Conservation (phyloP, 2,888 invertebrate genomes). For the Tuberolachnus salignus region DNA sequence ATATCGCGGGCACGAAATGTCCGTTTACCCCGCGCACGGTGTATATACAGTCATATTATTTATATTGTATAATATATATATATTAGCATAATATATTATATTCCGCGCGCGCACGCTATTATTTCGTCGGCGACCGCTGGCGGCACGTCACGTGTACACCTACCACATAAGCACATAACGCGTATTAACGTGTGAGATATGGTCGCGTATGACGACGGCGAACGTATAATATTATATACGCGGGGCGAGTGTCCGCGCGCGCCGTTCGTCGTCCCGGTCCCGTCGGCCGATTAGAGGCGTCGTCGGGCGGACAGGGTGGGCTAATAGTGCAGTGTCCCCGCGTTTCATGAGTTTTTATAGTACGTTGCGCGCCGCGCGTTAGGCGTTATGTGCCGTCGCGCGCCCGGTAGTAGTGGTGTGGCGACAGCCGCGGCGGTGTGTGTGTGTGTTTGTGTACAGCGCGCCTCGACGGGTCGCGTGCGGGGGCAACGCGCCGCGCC, state of each 20-base stretch:
- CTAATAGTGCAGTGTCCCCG: constrained; percentile 29
- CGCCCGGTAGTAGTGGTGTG: constrained; percentile 18
- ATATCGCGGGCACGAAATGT: too few relatives aligned
- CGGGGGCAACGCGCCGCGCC: background rate
- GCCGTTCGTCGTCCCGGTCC: too few relatives aligned
- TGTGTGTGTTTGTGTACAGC: background rate
- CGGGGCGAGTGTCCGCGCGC: background rate
- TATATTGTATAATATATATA: constrained; percentile 2
- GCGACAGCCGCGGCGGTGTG: constrained; percentile 25
- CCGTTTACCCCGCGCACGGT: too few relatives aligned
- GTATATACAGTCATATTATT: constrained; percentile 19
- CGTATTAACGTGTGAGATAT: background rate
- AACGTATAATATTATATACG: background rate
- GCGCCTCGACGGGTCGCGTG: constrained; percentile 37
- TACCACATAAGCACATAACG: too few relatives aligned
- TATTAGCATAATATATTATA: background rate
- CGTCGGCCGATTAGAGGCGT: constrained; percentile 27
- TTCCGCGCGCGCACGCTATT: background rate
- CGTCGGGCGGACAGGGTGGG: constrained; percentile 2
- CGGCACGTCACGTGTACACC: too few relatives aligned
- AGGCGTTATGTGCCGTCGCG: constrained; percentile 2
- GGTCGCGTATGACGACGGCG: background rate
- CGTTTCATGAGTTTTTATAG: constrained; percentile 20
- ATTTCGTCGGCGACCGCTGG: background rate
- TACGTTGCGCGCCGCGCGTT: constrained; percentile 23